Base-by-base conservation (phyloP, 2,888 invertebrate species). In the Thumatha senex region DNA sequence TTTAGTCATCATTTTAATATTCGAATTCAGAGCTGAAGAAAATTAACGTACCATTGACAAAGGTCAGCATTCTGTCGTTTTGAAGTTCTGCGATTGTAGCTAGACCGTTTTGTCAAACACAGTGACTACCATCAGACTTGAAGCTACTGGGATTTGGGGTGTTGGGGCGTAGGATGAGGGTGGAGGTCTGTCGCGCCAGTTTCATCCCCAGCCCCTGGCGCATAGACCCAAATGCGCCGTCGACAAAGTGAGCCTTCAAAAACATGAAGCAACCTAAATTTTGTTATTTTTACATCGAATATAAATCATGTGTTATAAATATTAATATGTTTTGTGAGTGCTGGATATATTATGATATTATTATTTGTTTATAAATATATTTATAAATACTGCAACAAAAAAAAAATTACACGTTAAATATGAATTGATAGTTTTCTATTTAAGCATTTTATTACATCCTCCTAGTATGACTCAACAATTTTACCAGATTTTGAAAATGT, bases 221-320 rank as follows among this genome's bases (percentile, higher is more conserved):
- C 78, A 78, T 72, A 70, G 78, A 74, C 73, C 67, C 61, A 78
- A 80, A 78, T 78, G 74, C 79, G 72, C 77, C 78, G 60, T 67
- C 75, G 74, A 79, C 79, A 80, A 76, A 78, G 71, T 73, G 71
- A 56, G 66, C 62, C 72, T 69, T 70, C 73, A 68, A 75, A 75
- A 79, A 74, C 74, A 77, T 72, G 65, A 66, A 70, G 67, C 68
- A 71, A 64, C 12, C 33, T 69, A 76, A 73, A 69, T 67, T 66
- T 61, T 48, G 42, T 50, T 48, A 43, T 44, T 58, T 44, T 18
- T 38, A n/a, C n/a, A n/a, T 9, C 7, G 29, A 36, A 9, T 46
- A 52, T 55, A 47, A 47, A 29, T 53, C 40, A 44, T 50, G 50
- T 50, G 51, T 61, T 52, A 56, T 60, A 53, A 47, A 54, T 57